Evolutionary conservation across 2,888 invertebrate genomes (phyloP).

Genomic region (Pyrochroa serraticornis): DNA sequence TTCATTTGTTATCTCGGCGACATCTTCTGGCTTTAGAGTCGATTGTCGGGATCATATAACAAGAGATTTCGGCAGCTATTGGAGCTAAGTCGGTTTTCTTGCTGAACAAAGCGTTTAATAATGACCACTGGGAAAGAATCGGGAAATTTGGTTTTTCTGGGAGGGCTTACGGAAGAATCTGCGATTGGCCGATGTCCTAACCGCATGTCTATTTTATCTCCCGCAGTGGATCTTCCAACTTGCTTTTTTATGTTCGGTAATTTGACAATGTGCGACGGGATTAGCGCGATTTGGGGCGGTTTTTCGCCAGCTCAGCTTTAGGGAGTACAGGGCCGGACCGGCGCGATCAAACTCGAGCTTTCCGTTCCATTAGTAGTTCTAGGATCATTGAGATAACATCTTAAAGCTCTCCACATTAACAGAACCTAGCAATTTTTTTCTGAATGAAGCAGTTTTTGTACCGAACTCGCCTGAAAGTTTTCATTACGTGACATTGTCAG

Average conservation of each 20-base stretch:
- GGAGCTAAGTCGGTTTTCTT: conserved; percentile 51
- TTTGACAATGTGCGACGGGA: conserved; percentile 45
- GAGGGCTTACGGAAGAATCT: conserved; percentile 36
- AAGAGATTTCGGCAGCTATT: conserved; percentile 55
- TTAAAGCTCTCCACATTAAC: too few relatives aligned
- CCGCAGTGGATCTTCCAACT: conserved; percentile 14
- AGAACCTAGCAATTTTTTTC: too few relatives aligned
- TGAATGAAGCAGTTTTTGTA: too few relatives aligned
- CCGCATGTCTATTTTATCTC: conserved; percentile 42
- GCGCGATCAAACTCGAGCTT: too few relatives aligned
- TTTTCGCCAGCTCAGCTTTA: conserved; percentile 44
- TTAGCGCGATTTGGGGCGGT: conserved; percentile 42
- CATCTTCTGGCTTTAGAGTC: conserved; percentile 48
- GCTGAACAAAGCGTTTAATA: conserved; percentile 59
- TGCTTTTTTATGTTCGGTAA: conserved; percentile 43
- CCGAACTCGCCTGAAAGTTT: too few relatives aligned
- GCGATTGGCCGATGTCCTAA: conserved; percentile 45
- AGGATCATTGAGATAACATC: too few relatives aligned
- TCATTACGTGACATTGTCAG: too few relatives aligned
- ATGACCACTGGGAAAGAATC: conserved; percentile 52
- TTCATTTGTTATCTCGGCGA: conserved; percentile 54
- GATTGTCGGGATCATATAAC: conserved; percentile 53
- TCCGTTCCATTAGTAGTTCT: too few relatives aligned
- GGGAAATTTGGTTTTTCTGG: conserved; percentile 47
- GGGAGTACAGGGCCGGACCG: too few relatives aligned